A percentile compares a stretch with the other conserved stretches of the same genome.
These are phyloP conservation scores for Temnothorax longispinosus DNA, from an alignment of 1,140 invertebrate genomes.

Conservation along the genomic window DNA sequence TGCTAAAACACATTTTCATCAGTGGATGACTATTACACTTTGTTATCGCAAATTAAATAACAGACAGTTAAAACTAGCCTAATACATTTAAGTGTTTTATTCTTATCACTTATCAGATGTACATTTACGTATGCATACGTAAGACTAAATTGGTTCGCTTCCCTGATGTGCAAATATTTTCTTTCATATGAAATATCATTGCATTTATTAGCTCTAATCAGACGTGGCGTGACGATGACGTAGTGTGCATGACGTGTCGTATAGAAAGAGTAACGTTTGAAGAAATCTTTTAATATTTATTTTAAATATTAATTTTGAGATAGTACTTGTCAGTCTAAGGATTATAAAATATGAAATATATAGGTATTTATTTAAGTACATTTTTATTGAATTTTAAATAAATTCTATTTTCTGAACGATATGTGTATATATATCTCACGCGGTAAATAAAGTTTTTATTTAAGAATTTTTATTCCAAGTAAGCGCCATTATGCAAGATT, in stretches of 20 bases:
- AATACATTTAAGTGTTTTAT: not conserved
- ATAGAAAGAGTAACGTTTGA: not conserved
- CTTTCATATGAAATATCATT: not conserved
- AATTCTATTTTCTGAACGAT: not conserved
- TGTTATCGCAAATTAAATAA: conserved; percentile 15
- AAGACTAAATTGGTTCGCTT: conserved; percentile 14
- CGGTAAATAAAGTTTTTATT: not conserved
- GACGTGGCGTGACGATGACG: not conserved
- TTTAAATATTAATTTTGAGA: not conserved
- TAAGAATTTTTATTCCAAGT: not conserved
- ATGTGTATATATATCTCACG: not conserved
- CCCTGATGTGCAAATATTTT: conserved; percentile 16
- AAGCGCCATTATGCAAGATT: conserved; percentile 5
- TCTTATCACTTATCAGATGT: not conserved
- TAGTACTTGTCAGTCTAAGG: not conserved
- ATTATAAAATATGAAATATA: not conserved
- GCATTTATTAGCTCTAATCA: conserved; percentile 39
- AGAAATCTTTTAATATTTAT: not conserved
- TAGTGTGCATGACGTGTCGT: not conserved
- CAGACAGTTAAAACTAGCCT: conserved; percentile 2
- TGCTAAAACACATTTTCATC: not conserved
- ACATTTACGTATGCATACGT: not conserved
- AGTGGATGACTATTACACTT: not conserved
- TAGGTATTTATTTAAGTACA: not conserved
- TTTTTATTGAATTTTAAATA: not conserved